Evolutionary conservation across 2,113 vertebrate genomes (phyloP), one percentile per base, ranked within the genome.

Genomic region (Callionymus lyra): DNA sequence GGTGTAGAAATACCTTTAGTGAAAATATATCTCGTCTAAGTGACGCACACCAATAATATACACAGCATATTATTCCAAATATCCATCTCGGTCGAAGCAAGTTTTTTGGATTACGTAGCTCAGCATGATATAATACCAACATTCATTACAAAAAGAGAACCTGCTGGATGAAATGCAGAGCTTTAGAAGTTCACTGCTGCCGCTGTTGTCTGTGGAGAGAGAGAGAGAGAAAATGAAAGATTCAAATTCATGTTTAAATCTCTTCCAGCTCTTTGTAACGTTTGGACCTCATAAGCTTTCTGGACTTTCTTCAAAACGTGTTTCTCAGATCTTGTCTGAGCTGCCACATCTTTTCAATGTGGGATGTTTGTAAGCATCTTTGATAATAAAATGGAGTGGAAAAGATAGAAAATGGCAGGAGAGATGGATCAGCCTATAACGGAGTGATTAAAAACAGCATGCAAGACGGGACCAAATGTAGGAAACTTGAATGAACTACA

Each of bases 11-110:
- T 63, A 68, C 59, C 60, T 49, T 57, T 52, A 52, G 53, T 53
- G 34, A 48, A 54, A 65, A 58, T 44, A 53, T 63, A 74, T 59
- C 44, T 71, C 52, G 32, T 68, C 55, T 51, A 60, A 35, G 50
- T 56, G 62, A 57, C 5, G 34, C 48, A 66, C 60, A 49, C 56
- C 63, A 57, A 68, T 65, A 57, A 76, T 78, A 70, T 78, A 76
- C 64, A 75, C 34, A 80, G 47, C 52, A 77, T 41, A 61, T 63
- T 60, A 48, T 51, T 68, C 34, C 50, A 68, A 54, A 44, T 32
- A 50, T 52, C 45, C 53, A 53, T 57, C 38, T 56, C 45, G 41
- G 38, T 64, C 45, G 55, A 59, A 64, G 57, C 44, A 15, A 69
- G 65, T 39, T 42, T 57, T 65, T 47, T 9, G n/a, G 59, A 70